Percentiles rank a stretch among this genome's conserved stretches.
phyloP scores from a whole-genome alignment of 2,797 vertebrate species.

The Gambusia yucatana region DNA sequence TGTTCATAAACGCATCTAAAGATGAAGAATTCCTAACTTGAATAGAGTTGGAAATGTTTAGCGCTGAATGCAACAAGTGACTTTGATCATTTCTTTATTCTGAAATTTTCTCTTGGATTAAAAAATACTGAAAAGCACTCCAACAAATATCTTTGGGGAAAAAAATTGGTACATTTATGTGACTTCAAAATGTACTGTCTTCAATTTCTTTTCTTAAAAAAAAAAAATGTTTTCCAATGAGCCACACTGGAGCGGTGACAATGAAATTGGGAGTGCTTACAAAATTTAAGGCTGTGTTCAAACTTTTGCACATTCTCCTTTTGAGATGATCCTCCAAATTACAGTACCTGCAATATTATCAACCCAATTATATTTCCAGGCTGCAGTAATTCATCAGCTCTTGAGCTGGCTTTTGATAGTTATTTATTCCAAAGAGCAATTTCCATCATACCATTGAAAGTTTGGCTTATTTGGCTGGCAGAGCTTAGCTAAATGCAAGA shows the following conservation, averaged over 20 bases:
- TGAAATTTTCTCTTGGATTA: neutral
- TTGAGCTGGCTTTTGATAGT: constrained; percentile 73
- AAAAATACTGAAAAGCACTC: neutral
- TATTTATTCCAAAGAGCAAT: constrained; percentile 78
- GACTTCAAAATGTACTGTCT: neutral
- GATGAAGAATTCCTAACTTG: neutral
- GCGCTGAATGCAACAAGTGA: neutral
- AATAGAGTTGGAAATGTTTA: neutral
- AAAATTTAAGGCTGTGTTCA: constrained; percentile 16
- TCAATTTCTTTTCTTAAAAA: neutral
- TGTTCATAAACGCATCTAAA: neutral
- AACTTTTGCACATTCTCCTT: constrained; percentile 22
- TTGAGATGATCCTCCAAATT: constrained; percentile 20
- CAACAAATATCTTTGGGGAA: neutral
- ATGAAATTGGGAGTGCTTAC: constrained; percentile 7
- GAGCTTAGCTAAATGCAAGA: constrained; percentile 60
- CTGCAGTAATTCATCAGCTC: constrained; percentile 75
- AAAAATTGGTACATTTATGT: neutral
- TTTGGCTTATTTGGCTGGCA: constrained; percentile 59
- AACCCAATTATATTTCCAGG: constrained; percentile 74
- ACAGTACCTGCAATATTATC: constrained; percentile 58
- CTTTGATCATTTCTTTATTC: neutral
- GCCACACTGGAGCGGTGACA: neutral
- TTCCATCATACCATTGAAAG: constrained; percentile 71
- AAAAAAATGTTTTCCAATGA: neutral